phyloP scores from a whole-genome alignment of 2,888 invertebrate species.

The Dryobota labecula region DNA sequence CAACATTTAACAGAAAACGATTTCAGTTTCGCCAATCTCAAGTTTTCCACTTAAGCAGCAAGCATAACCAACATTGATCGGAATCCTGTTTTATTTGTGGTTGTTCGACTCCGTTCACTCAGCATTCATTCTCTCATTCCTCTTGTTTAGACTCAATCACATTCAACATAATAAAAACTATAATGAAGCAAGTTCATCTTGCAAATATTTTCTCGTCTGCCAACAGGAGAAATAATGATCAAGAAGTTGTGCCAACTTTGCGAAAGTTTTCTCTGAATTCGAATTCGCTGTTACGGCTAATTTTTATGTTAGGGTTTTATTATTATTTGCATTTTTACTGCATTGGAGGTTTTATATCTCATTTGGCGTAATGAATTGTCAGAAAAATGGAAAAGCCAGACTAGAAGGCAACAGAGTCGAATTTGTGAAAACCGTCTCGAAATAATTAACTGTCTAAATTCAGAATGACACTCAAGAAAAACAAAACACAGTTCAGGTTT shows the following conservation, averaged over 20 bases:
- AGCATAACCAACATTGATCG: constrained; percentile 77
- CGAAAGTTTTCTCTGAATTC: constrained; percentile 63
- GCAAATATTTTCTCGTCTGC: constrained; percentile 85
- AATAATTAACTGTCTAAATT: too few relatives aligned
- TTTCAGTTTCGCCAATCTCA: constrained; percentile 82
- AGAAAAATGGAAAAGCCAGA: constrained; percentile 18
- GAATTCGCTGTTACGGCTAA: constrained; percentile 71
- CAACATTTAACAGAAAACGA: constrained; percentile 77
- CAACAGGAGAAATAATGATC: constrained; percentile 75
- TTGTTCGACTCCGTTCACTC: constrained; percentile 71
- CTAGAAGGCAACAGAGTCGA: too few relatives aligned
- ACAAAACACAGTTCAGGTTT: too few relatives aligned
- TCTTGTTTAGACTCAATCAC: constrained; percentile 87
- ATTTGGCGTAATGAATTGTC: constrained; percentile 30
- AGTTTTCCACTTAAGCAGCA: constrained; percentile 80
- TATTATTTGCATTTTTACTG: constrained; percentile 56
- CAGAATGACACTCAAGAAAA: too few relatives aligned
- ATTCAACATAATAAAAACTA: constrained; percentile 82
- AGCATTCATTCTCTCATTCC: constrained; percentile 79
- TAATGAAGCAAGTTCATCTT: constrained; percentile 84
- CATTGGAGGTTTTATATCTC: constrained; percentile 41
- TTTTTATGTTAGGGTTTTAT: constrained; percentile 72
- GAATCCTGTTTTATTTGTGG: constrained; percentile 81
- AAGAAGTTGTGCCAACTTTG: constrained; percentile 68
- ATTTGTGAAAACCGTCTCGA: too few relatives aligned